Evolutionary conservation across 2,113 vertebrate genomes (phyloP), one percentile per base, ranked within the genome.

Genomic region (Electrona antarctica): DNA sequence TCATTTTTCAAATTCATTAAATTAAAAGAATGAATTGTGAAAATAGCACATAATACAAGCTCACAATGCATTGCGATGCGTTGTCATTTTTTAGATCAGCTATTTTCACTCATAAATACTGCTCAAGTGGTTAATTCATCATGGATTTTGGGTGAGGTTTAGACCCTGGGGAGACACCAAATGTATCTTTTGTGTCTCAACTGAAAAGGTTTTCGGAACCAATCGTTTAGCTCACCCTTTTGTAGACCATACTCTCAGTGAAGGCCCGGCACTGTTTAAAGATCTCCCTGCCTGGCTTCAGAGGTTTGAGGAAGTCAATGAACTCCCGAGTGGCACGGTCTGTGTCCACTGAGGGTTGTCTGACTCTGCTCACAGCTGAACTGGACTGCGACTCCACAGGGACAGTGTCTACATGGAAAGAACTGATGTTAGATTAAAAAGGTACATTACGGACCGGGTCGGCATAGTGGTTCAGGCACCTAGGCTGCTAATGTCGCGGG

Each of bases 261-360:
- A 98, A 98, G 8, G 94, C 80, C 54, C 96, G 94, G 81, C 95
- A 97, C 79, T 98, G 96, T 80, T 96, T 98, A 82, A 97, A 97
- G 89, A 98, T 94, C 51, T 99, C 97, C 69, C 94, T 95, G 62
- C 97, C 97, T 12, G 93, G 91, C 78, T 95, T 98, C 74, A 95
- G 93, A 0, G 94, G 91, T 91, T 96, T 99, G 64, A 99, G 95
- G 83, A 99, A 99, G 56, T 98, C 95, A 51, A 96, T 93, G 85
- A 99, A 99, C 65, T 97, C 95, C 80, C 92, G 93, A 3, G 96
- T 96, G 0, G 93, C 95, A 10, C 91, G 84, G 55, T 99, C 97
- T 0, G 93, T 93, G 82, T 97, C 96, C 0, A 93, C 61, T 78
- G 93, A 93, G 51, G 93, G 84, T 76, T 95, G 95, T 47, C 94